These are phyloP conservation scores for Caenorhabditis sulstoni DNA, from an alignment of 2,888 invertebrate species.

Conservation along the genomic window DNA sequence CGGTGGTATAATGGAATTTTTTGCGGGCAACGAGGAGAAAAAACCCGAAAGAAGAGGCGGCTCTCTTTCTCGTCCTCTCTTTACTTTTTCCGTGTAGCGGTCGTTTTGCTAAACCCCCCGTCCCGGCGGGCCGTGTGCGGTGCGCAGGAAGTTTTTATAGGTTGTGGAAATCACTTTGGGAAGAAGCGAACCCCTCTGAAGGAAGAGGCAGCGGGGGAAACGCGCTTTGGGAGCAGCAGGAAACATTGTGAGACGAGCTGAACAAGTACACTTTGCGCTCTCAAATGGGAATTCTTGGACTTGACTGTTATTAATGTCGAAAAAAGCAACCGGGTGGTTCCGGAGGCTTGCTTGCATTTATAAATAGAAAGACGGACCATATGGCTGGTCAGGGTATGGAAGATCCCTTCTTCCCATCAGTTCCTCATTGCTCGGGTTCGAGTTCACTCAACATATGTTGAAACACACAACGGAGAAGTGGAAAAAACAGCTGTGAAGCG, in stretches of 20 bases:
- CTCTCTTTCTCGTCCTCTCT: conserved; percentile 22
- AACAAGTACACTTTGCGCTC: conserved; percentile 29
- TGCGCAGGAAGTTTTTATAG: conserved; percentile 59
- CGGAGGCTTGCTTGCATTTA: not conserved
- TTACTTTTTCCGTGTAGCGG: conserved; percentile 36
- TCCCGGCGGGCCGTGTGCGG: conserved; percentile 3
- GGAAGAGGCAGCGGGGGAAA: not conserved
- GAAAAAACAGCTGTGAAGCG: conserved; percentile 51
- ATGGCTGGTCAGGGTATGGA: conserved; percentile 15
- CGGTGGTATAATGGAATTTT: conserved; percentile 49
- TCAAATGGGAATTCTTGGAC: not conserved
- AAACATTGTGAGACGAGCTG: conserved; percentile 34
- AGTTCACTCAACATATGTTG: conserved; percentile 38
- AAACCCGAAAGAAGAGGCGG: conserved; percentile 28
- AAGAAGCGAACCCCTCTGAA: too few relatives aligned
- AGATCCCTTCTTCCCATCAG: conserved; percentile 16
- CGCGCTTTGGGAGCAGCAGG: conserved; percentile 21
- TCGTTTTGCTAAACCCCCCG: conserved; percentile 42
- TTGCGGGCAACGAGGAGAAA: conserved; percentile 1
- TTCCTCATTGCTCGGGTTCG: conserved; percentile 2
- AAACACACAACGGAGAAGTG: conserved; percentile 13
- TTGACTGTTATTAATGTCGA: conserved; percentile 7
- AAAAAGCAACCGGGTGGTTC: not conserved
- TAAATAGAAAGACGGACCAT: conserved; percentile 40
- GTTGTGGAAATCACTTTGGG: conserved; percentile 57